A percentile compares a stretch with the other conserved stretches of the same genome.
phyloP scores from a whole-genome alignment of 2,797 vertebrate genomes.

The Intellagama lesueurii region DNA sequence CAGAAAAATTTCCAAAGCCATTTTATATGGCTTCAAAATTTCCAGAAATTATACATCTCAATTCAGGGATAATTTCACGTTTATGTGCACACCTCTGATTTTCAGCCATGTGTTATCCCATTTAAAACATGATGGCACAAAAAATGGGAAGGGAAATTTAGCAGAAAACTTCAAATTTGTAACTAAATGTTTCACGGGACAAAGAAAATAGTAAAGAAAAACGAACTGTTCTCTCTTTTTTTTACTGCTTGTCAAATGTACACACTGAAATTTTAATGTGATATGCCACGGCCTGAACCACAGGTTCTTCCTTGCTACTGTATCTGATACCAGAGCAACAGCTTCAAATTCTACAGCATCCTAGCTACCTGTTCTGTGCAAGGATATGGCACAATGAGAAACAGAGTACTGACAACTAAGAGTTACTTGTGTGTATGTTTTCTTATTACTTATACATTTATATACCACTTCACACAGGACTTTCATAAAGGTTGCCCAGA shows the following conservation, averaged over 20 bases:
- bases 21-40: not conserved
- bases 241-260: not conserved
- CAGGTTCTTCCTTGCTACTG: not conserved
- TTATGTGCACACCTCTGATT: not conserved
- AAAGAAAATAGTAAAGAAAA: not conserved
- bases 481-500: not conserved
- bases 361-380: not conserved
- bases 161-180: not conserved
- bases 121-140: too few relatives aligned
- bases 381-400: not conserved
- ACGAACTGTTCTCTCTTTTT: not conserved
- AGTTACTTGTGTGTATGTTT: not conserved
- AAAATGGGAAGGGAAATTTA: not conserved
- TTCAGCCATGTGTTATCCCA: not conserved
- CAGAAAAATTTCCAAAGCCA: too few relatives aligned
- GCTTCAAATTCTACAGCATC: not conserved
- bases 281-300: not conserved
- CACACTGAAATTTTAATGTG: slow-evolving; percentile 1
- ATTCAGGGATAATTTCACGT: not conserved
- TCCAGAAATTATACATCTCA: not conserved
- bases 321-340: not conserved
- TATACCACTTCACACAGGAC: not conserved
- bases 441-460: not conserved
- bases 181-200: not conserved
- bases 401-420: not conserved